phyloP scores from a whole-genome alignment of 2,888 invertebrate species.

The Spisula solida region DNA sequence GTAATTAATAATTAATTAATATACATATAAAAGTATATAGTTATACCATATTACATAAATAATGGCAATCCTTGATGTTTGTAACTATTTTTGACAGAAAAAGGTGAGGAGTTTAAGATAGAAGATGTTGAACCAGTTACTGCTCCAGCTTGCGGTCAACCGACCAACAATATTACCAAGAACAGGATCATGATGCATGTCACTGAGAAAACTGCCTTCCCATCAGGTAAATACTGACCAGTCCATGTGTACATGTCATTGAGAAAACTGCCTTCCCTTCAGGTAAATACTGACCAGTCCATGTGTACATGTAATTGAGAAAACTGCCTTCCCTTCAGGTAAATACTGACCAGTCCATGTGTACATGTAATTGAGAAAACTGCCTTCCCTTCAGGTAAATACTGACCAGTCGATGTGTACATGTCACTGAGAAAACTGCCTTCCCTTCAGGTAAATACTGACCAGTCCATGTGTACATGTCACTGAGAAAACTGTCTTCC shows the following conservation, averaged over 20 bases:
- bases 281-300: background rate
- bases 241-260: too few relatives aligned
- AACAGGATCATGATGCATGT: constrained; percentile 54
- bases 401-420: background rate
- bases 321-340: constrained; percentile 65
- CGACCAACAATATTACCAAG: constrained; percentile 31
- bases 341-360: background rate
- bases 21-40: too few relatives aligned
- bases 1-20: too few relatives aligned
- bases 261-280: too few relatives aligned
- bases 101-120: constrained; percentile 65
- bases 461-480: too few relatives aligned
- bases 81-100: constrained; percentile 52
- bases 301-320: constrained; percentile 55
- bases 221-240: constrained; percentile 46
- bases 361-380: too few relatives aligned
- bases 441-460: constrained; percentile 57
- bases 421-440: constrained; percentile 58
- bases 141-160: constrained; percentile 38
- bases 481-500: too few relatives aligned
- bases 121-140: constrained; percentile 53
- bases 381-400: too few relatives aligned
- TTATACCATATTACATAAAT: too few relatives aligned
- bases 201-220: constrained; percentile 61
- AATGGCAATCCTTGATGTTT: too few relatives aligned